Evolutionary conservation across 2,113 vertebrate genomes (phyloP).

Genomic region (Nyctereutes procyonoides): DNA sequence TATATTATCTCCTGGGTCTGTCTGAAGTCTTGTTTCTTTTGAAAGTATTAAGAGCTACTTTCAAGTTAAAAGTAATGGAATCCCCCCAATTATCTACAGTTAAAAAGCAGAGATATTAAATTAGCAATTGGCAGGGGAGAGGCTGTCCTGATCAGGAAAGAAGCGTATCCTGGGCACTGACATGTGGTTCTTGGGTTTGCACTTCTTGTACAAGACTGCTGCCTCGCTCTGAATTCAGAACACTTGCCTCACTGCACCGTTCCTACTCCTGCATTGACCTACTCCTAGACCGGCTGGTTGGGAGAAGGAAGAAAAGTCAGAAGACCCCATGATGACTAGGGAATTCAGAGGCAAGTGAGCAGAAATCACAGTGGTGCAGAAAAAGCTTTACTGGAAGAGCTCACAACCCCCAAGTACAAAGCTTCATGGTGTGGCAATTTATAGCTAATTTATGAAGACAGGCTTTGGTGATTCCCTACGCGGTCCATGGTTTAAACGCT

Average conservation of each 20-base stretch:
- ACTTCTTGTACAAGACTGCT: not conserved
- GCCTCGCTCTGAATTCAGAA: not conserved
- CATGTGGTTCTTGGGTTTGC: not conserved
- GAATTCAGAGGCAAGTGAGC: not conserved
- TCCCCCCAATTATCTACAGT: not conserved
- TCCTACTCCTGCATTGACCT: not conserved
- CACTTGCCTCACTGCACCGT: not conserved
- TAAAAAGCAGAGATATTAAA: not conserved
- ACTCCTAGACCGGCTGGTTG: not conserved
- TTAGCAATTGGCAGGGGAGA: not conserved
- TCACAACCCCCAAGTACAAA: not conserved
- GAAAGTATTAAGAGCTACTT: not conserved
- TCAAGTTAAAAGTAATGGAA: constrained; percentile 12
- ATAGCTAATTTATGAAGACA: not conserved
- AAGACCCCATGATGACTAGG: not conserved
- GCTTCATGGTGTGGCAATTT: not conserved
- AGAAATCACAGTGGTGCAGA: not conserved
- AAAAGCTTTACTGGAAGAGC: not conserved
- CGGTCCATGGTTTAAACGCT: not conserved
- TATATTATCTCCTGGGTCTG: not conserved
- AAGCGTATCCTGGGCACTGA: not conserved
- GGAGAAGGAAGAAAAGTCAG: not conserved
- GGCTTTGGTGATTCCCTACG: not conserved
- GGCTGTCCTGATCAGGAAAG: not conserved
- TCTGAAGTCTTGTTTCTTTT: not conserved